Percentiles rank a stretch among this genome's conserved stretches.
These are phyloP conservation scores for Cosmia trapezina DNA, from an alignment of 2,888 invertebrate species.

Conservation along the genomic window DNA sequence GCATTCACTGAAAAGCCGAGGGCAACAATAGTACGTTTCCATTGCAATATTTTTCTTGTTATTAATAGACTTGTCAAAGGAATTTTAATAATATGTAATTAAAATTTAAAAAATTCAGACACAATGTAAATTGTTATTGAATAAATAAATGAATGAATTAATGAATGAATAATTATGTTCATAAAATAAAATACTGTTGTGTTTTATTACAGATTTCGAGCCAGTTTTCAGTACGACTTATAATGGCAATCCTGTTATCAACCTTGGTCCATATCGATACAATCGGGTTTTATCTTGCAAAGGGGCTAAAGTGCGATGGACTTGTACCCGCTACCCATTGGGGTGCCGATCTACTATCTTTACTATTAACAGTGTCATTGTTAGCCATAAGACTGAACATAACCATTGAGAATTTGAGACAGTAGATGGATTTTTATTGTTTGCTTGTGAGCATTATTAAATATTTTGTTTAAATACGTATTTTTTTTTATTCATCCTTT, in stretches of 20 bases:
- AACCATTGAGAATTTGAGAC: conserved; percentile 33
- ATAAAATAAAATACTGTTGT: neutral
- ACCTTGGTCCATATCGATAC: conserved; percentile 39
- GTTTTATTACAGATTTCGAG: conserved; percentile 26
- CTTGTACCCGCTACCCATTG: conserved; percentile 16
- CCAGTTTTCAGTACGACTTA: conserved; percentile 44
- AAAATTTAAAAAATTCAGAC: no score
- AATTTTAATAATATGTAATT: no score
- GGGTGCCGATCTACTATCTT: conserved; percentile 36
- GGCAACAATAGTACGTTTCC: neutral
- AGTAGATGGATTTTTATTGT: neutral
- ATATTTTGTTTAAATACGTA: no score
- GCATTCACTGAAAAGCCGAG: neutral
- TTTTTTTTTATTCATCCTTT: neutral
- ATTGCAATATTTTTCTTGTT: neutral
- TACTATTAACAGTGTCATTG: conserved; percentile 30
- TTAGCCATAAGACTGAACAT: conserved; percentile 26
- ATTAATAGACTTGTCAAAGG: neutral
- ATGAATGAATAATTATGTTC: no score
- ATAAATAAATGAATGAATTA: no score
- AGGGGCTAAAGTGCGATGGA: conserved; percentile 45
- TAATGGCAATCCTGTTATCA: conserved; percentile 46
- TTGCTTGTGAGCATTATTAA: conserved; percentile 1
- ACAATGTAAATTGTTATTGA: no score
- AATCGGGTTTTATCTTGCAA: conserved; percentile 31